These are phyloP conservation scores for Pollicipes pollicipes DNA, from an alignment of 1,140 invertebrate genomes.

Conservation along the genomic window DNA sequence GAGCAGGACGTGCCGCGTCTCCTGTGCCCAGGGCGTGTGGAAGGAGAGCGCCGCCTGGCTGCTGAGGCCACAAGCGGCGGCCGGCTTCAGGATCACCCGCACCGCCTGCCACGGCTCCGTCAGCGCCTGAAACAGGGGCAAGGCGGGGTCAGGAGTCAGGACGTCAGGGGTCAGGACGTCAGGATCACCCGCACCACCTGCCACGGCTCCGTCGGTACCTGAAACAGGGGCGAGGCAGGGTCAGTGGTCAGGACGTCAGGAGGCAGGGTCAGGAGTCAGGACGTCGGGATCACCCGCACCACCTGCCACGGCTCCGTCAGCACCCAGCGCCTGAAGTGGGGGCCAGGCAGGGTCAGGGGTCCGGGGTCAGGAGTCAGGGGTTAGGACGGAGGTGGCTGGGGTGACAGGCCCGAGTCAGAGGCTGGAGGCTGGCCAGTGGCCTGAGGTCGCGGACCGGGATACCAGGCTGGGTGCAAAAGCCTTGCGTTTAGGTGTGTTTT, in stretches of 20 bases:
- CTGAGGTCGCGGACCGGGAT: too few relatives aligned
- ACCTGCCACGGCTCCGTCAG: slow-evolving; percentile 18
- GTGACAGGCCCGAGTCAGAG: too few relatives aligned
- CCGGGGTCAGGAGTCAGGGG: not conserved
- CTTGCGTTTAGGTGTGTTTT: too few relatives aligned
- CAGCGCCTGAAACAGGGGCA: slow-evolving; percentile 11
- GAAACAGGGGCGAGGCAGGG: slow-evolving; percentile 2
- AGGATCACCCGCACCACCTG: slow-evolving; percentile 15
- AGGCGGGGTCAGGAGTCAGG: not conserved
- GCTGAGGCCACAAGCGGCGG: slow-evolving; percentile 1
- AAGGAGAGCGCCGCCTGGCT: slow-evolving; percentile 10
- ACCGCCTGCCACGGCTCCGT: slow-evolving; percentile 17
- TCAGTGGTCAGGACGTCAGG: not conserved
- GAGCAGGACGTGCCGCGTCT: slow-evolving; percentile 8
- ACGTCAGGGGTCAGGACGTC: not conserved
- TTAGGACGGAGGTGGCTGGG: too few relatives aligned
- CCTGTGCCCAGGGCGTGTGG: slow-evolving; percentile 12
- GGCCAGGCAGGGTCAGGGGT: not conserved
- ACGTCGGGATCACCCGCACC: slow-evolving; percentile 12
- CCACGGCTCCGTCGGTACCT: slow-evolving; percentile 16
- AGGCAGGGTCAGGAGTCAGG: too few relatives aligned
- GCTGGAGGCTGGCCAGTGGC: too few relatives aligned
- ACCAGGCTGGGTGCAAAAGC: too few relatives aligned
- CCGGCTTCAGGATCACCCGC: slow-evolving; percentile 14
- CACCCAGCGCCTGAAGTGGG: slow-evolving; percentile 7